Evolutionary conservation across 2,797 vertebrate genomes (phyloP).

Genomic region (Pangasius sanitwongsei): DNA sequence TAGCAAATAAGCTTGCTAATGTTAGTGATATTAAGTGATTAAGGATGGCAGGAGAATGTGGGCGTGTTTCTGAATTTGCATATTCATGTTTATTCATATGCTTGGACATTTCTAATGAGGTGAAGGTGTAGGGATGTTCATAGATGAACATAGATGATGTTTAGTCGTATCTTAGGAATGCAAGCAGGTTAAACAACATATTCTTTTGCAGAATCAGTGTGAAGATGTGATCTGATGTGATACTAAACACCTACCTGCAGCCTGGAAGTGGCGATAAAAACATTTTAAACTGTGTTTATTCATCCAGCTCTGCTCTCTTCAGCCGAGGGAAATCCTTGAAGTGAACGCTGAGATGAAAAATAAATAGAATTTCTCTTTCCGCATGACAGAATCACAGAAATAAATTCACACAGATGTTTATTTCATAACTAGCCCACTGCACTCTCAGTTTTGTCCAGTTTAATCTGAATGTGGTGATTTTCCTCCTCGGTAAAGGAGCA

Average conservation of each 20-base stretch:
- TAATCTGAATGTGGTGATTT: not conserved
- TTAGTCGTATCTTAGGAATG: not conserved
- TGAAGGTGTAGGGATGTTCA: not conserved
- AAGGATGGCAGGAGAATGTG: not conserved
- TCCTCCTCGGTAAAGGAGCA: not conserved
- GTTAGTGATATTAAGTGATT: not conserved
- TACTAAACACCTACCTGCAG: not conserved
- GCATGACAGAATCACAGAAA: not conserved
- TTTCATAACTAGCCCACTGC: not conserved
- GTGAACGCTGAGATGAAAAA: not conserved
- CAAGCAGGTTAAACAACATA: not conserved
- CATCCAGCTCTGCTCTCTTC: not conserved
- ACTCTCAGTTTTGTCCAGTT: not conserved
- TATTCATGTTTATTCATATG: not conserved
- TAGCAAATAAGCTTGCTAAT: not conserved
- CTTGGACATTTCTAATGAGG: not conserved
- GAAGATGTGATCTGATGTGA: not conserved
- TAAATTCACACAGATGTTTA: not conserved
- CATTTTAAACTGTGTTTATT: not conserved
- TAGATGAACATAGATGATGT: not conserved
- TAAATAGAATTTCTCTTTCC: not conserved
- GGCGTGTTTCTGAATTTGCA: not conserved
- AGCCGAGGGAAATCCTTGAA: not conserved
- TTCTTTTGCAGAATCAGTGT: not conserved
- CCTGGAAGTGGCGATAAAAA: not conserved